Conservation (phyloP, 2,888 invertebrate genomes). For the Stomorhina lunata region DNA sequence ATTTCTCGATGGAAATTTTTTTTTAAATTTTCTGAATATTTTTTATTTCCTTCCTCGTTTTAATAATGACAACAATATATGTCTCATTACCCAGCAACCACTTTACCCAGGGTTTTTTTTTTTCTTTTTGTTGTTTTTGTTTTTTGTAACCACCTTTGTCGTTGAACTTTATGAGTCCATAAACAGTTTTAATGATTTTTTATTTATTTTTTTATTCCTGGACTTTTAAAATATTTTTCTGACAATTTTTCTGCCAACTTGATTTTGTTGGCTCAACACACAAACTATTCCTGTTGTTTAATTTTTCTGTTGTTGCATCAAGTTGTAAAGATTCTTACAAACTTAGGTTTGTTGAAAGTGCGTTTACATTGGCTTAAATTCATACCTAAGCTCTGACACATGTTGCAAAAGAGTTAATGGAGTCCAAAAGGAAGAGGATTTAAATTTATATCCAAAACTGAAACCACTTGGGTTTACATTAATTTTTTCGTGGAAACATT, state of each 20-base stretch:
- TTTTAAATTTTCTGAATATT: background rate
- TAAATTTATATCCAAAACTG: constrained; percentile 14
- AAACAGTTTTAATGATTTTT: constrained; percentile 77
- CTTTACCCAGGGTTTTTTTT: background rate
- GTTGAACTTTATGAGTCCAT: constrained; percentile 70
- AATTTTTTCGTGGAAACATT: constrained; percentile 59
- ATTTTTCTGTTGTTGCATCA: background rate
- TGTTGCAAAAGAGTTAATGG: background rate
- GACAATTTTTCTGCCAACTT: constrained; percentile 43
- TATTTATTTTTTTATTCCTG: constrained; percentile 67
- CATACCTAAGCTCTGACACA: constrained; percentile 18
- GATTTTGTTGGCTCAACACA: constrained; percentile 16
- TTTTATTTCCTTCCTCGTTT: constrained; percentile 1
- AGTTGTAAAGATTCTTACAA: constrained; percentile 25
- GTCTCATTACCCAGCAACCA: constrained; percentile 41
- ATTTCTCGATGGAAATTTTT: too few relatives aligned
- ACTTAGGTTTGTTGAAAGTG: background rate
- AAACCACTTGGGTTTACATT: constrained; percentile 50
- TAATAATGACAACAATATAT: constrained; percentile 33
- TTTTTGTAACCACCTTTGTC: constrained; percentile 48
- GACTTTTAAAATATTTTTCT: constrained; percentile 46
- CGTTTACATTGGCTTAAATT: background rate
- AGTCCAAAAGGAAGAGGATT: background rate
- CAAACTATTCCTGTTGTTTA: constrained; percentile 32
- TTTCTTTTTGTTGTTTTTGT: background rate